Base-by-base conservation (phyloP, 2,888 invertebrate genomes). In the Epiblema foenella region DNA sequence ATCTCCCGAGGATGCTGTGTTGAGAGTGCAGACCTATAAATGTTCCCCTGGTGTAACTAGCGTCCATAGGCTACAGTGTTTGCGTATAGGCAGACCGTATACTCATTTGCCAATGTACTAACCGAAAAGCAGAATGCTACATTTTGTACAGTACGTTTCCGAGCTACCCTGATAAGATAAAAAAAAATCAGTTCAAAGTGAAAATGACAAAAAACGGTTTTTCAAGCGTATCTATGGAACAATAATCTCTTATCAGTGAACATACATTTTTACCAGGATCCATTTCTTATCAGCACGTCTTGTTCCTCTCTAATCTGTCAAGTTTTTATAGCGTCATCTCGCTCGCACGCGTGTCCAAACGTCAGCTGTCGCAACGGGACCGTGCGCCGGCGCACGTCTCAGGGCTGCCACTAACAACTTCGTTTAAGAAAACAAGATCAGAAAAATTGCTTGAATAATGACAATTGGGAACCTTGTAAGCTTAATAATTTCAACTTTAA, bases 281-380 rank as follows among this genome's bases (percentile, higher is more conserved):
- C 42, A 51, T 46, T 11, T 49, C 58, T 80, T 80, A 82, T 81
- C 80, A 77, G 54, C 62, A 66, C 73, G 79, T 67, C 77, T 78
- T n/a, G 17, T 83, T 82, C 76, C 77, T 11, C 68, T 82, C 78
- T 68, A 71, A 72, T 75, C 10, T 29, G 8, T n/a, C 17, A 24
- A 29, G 29, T 60, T 57, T 39, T 18, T 33, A 37, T 42, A n/a
- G 54, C 52, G 46, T 2, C 54, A 15, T 86, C 82, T 79, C 81
- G 60, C 69, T 86, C 80, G 17, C 71, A 68, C 83, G 70, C 80
- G 80, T 84, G 80, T 81, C 84, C 79, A 80, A 82, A 83, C 75
- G 77, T 77, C 84, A 82, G 85, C 90, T 90, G 90, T 89, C 81
- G 86, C 83, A 90, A 90, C 89, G 89, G 90, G 87, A 89, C 83